Evolutionary conservation across 2,113 vertebrate species (phyloP).

Genomic region (Lampris megalopsis): DNA sequence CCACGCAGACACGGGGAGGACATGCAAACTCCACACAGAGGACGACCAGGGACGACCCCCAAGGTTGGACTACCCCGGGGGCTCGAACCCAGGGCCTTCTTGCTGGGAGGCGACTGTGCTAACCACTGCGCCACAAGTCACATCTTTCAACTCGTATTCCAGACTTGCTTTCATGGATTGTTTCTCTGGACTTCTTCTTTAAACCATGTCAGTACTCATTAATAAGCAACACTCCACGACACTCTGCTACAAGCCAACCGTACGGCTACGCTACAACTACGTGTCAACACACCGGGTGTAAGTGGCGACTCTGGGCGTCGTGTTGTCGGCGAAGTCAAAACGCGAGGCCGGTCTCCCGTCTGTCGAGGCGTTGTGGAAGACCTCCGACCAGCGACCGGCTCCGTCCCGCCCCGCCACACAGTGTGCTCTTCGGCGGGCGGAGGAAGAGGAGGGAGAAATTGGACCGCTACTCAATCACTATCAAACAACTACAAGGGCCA

Average conservation of each 20-base stretch:
- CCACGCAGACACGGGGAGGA: too few relatives aligned
- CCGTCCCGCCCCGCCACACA: conserved; percentile 60
- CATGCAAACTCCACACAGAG: too few relatives aligned
- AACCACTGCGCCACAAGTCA: too few relatives aligned
- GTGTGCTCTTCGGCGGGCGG: conserved; percentile 68
- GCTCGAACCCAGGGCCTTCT: too few relatives aligned
- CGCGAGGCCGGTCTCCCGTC: conserved; percentile 73
- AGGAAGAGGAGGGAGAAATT: conserved; percentile 70
- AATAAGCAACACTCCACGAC: not conserved
- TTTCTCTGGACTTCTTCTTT: too few relatives aligned
- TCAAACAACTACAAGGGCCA: conserved; percentile 77
- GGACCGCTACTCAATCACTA: conserved; percentile 79
- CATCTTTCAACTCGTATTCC: too few relatives aligned
- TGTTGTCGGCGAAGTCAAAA: conserved; percentile 36
- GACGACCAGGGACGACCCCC: too few relatives aligned
- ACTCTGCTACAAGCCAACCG: too few relatives aligned
- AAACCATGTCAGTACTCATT: too few relatives aligned
- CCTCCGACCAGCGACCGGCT: conserved; percentile 80
- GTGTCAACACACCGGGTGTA: conserved; percentile 73
- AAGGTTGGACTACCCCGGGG: too few relatives aligned
- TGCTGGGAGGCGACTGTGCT: too few relatives aligned
- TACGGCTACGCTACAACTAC: conserved; percentile 55
- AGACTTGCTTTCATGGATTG: too few relatives aligned
- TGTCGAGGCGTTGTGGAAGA: conserved; percentile 77
- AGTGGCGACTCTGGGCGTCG: conserved; percentile 59